A percentile compares a stretch with the other conserved stretches of the same genome.
Conservation (phyloP, 2,888 invertebrate species). For the Ornithoptera priamus region DNA sequence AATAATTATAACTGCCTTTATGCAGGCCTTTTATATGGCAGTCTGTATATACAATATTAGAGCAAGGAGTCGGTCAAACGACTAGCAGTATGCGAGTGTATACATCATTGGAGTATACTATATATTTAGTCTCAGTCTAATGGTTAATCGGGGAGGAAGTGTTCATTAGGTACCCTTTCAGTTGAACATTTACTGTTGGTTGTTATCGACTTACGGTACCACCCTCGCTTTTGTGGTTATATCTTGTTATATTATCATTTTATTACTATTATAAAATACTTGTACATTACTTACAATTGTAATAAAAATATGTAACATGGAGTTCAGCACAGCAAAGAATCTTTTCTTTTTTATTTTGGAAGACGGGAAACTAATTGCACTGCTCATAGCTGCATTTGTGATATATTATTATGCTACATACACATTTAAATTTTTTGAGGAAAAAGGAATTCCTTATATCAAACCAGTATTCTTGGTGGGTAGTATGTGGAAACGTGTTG, state of each 20-base stretch:
- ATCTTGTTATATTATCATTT: too few species aligned
- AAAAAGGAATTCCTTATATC: slow-evolving; percentile 23
- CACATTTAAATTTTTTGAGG: slow-evolving; percentile 26
- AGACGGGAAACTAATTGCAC: slow-evolving; percentile 61
- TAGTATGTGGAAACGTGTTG: slow-evolving; percentile 30
- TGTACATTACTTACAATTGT: background rate
- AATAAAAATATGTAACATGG: slow-evolving; percentile 37
- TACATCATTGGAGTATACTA: background rate
- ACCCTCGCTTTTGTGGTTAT: background rate
- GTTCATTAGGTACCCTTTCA: background rate
- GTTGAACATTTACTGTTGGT: background rate
- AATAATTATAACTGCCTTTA: background rate
- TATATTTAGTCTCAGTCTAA: background rate
- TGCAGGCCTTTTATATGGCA: too few species aligned
- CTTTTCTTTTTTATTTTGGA: slow-evolving; percentile 48
- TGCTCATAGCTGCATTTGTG: slow-evolving; percentile 52
- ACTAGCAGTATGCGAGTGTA: too few species aligned
- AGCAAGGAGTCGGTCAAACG: too few species aligned
- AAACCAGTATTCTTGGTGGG: slow-evolving; percentile 24
- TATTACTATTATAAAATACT: too few species aligned
- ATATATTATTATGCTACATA: slow-evolving; percentile 45
- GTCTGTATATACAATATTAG: too few species aligned
- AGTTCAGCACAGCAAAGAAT: slow-evolving; percentile 46
- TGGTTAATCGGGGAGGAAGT: background rate
- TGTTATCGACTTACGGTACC: background rate